These are phyloP conservation scores for Acleris holmiana DNA, from an alignment of 2,888 invertebrate genomes.

Conservation along the genomic window DNA sequence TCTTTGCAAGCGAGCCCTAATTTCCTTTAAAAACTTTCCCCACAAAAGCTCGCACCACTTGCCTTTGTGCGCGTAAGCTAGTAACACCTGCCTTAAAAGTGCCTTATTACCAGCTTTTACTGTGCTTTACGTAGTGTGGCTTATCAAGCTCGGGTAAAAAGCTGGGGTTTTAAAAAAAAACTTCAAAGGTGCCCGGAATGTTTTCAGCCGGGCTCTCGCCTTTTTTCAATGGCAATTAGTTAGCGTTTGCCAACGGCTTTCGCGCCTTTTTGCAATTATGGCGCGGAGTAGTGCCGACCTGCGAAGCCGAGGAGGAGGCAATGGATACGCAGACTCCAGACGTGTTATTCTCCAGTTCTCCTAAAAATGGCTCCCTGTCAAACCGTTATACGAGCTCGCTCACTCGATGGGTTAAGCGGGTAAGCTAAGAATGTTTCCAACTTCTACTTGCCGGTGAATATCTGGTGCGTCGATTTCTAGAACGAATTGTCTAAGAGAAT, in stretches of 20 bases:
- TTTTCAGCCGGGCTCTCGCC: conserved; percentile 83
- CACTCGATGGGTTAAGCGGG: no score
- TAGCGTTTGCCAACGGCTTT: conserved; percentile 71
- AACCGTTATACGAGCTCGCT: no score
- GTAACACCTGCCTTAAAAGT: conserved; percentile 78
- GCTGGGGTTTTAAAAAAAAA: conserved; percentile 68
- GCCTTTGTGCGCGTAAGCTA: conserved; percentile 58
- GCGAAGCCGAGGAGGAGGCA: conserved; percentile 46
- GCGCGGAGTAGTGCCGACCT: conserved; percentile 58
- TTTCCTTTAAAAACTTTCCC: conserved; percentile 42
- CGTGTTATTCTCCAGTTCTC: no score
- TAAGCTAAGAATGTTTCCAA: no score
- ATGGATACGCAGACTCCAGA: no score
- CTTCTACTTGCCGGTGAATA: no score
- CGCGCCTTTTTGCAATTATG: conserved; percentile 78
- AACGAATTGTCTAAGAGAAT: no score
- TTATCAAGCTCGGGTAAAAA: conserved; percentile 76
- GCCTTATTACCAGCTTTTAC: conserved; percentile 61
- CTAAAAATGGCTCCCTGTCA: no score
- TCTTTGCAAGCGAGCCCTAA: conserved; percentile 28
- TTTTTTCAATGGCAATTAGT: conserved; percentile 86
- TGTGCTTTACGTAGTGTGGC: conserved; percentile 73
- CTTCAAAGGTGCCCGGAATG: conserved; percentile 77
- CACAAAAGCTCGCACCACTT: conserved; percentile 64
- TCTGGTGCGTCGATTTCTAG: no score